phyloP scores from a whole-genome alignment of 2,113 vertebrate species.

The Sander vitreus region DNA sequence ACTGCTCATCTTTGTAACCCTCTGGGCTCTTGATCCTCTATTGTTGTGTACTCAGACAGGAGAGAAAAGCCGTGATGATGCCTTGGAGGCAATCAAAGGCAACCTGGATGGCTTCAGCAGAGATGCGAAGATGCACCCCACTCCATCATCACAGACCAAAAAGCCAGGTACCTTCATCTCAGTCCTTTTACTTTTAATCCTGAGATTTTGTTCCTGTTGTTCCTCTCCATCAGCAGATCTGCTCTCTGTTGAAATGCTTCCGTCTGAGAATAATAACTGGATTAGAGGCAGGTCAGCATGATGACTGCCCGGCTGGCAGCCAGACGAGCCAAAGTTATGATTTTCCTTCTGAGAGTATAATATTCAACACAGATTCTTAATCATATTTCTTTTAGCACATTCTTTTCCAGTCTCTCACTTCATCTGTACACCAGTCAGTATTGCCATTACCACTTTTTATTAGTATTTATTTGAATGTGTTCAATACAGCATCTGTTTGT shows the following conservation, averaged over 20 bases:
- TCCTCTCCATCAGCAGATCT: constrained; percentile 18
- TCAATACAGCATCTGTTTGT: not conserved
- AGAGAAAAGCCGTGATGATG: constrained; percentile 97
- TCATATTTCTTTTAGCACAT: constrained; percentile 9
- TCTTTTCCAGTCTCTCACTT: not conserved
- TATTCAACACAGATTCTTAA: not conserved
- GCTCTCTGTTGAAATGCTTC: constrained; percentile 10
- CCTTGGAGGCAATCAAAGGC: constrained; percentile 98
- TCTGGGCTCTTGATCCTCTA: not conserved
- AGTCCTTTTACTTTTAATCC: not conserved
- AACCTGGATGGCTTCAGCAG: constrained; percentile 98
- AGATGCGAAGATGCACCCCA: constrained; percentile 98
- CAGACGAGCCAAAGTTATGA: constrained; percentile 7
- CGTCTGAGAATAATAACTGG: constrained; percentile 7
- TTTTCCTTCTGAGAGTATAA: not conserved
- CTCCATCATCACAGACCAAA: constrained; percentile 92
- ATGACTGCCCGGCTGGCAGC: constrained; percentile 29
- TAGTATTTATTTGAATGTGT: not conserved
- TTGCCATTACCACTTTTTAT: not conserved
- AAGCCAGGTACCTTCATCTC: constrained; percentile 89
- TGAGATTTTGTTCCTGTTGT: constrained; percentile 8
- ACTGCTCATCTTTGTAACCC: not conserved
- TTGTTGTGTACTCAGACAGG: constrained; percentile 83
- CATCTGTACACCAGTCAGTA: not conserved
- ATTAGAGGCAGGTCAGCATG: constrained; percentile 25